Base-by-base conservation (phyloP, 2,113 vertebrate species). In the Probosciger aterrimus region DNA sequence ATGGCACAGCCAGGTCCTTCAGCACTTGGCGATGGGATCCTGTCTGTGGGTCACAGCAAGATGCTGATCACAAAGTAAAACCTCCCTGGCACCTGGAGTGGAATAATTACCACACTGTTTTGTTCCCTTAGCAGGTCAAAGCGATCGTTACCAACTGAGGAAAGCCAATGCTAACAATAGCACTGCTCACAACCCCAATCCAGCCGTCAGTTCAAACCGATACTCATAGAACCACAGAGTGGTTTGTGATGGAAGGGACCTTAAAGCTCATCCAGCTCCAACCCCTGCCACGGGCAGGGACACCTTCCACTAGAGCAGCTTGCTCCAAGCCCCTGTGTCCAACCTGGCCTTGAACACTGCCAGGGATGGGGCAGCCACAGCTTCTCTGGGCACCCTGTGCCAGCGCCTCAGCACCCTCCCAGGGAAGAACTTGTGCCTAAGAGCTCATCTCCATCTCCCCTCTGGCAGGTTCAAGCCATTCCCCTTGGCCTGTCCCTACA, bases 1-100 rank as follows among this genome's bases (percentile, higher is more conserved):
- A 17, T 0, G 0, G 62, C 65, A 23, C 0, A 52, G 7, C 4
- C 15, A 5, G 1, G 57, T 1, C n/a, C 79, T 10, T 14, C 10
- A 3, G 59, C 24, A 2, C 43, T 11, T 23, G 10, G 53, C 20
- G 0, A 4, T 1, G 25, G 88, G 74, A 41, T 2, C 31, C 64
- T 28, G 6, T 8, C 19, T 50, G 73, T 33, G 33, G 57, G 22
- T 59, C 14, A 59, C 59, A 20, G 30, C 64, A 43, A 19, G 79
- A 25, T 3, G 80, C 73, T 39, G 79, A 12, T 13, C 71, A 17
- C 4, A 0, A 76, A 52, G 4, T 4, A 2, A 43, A 88, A 28
- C 69, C 55, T 77, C 57, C 70, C 69, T 64, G 86, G 74, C 83
- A 23, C 30, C 59, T 4, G 70, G 57, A 78, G 52, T 0, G 33